Evolutionary conservation across 2,888 invertebrate genomes (phyloP), one percentile per base, ranked within the genome.

Genomic region (Diaprepes abbreviatus): DNA sequence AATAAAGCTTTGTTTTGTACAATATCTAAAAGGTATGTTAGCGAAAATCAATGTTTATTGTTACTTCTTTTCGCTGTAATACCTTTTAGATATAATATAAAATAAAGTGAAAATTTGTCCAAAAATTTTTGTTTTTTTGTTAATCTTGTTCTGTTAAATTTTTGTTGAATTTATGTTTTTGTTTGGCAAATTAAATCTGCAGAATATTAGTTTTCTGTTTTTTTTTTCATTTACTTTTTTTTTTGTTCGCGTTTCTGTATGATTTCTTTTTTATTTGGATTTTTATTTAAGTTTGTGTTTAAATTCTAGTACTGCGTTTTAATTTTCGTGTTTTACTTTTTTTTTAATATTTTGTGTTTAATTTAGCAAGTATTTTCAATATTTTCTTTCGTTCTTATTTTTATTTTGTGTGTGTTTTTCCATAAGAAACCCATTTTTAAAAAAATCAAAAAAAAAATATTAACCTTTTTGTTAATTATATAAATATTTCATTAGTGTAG

Each of bases 181-280:
- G 67, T 67, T 67, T 67, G 50, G 6, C 24, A 16, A 45, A 63
- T 36, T 59, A 57, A 63, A 70, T 55, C 12, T 66, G 70, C 70
- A 70, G 70, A 64, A 70, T 70, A 62, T 62, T 40, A 33, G 63
- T 66, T 43, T 66, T 66, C 60, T 40, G 17, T 66, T 66, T 40
- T 60, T 31, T 4, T 52, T 60, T 31, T 4, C 10, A 52, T 64
- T n/a, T 16, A n/a, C 9, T 67, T 54, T 28, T 14, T 28, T 10
- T 43, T 66, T 24, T 33, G 43, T 40, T 52, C 24, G 52, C 58
- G 10, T 36, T 67, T 40, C 19, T 17, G 35, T 67, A 54, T 62
- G 55, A 45, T 66, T 66, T 48, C 36, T 62, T 31, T 66, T 45
- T 55, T 67, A 12, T 48, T 52, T 55, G 55, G 38, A 40, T 60